A percentile compares a stretch with the other conserved stretches of the same genome.
phyloP scores from a whole-genome alignment of 2,888 invertebrate species.

The Ochropleura plecta region DNA sequence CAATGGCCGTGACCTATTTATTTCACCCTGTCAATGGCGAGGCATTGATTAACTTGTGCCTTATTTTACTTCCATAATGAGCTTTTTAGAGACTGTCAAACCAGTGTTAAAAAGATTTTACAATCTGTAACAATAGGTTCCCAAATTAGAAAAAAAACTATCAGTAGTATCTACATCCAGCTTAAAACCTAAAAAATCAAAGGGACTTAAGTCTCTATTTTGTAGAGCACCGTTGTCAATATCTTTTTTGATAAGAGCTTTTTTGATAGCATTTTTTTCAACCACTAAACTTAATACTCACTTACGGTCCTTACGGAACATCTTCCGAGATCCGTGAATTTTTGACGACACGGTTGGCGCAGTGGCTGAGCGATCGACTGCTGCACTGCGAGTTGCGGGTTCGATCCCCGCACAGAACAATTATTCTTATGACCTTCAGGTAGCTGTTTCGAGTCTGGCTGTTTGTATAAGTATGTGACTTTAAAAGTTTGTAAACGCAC shows the following conservation, averaged over 20 bases:
- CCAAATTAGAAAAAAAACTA: no score
- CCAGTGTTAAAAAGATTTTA: background rate
- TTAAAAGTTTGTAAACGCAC: no score
- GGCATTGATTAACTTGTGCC: conserved; percentile 20
- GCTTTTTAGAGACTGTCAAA: background rate
- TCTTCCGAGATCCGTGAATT: no score
- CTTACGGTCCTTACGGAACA: no score
- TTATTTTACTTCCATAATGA: background rate
- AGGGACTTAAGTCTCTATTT: background rate
- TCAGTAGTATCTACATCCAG: background rate
- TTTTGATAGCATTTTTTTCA: background rate
- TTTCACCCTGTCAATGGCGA: conserved; percentile 26
- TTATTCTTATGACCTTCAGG: no score
- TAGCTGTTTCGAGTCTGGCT: no score
- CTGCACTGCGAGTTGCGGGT: no score
- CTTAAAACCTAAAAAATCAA: background rate
- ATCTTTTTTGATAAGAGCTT: background rate
- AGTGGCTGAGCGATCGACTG: no score
- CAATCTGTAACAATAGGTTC: background rate
- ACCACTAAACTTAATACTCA: background rate
- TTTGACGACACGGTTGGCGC: no score
- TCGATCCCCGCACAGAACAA: no score
- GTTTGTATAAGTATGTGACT: no score
- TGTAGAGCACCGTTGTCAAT: background rate
- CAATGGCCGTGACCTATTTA: conserved; percentile 57